phyloP scores from a whole-genome alignment of 2,888 invertebrate species.

The Rhaphigaster nebulosa region DNA sequence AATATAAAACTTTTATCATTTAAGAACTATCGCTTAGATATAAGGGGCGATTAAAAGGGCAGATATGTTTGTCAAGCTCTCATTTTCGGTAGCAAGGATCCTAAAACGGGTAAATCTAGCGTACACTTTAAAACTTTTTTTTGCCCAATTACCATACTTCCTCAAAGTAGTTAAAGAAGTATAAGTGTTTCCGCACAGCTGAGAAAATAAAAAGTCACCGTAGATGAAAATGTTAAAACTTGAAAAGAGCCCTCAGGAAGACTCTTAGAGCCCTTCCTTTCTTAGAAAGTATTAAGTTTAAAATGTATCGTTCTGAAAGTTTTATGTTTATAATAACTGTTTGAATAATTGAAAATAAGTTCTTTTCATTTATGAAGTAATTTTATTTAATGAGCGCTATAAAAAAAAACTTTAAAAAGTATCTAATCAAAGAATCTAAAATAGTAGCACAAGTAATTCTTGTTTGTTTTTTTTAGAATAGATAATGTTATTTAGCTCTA shows the following conservation, averaged over 20 bases:
- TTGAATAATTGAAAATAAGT: background rate
- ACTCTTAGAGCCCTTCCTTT: background rate
- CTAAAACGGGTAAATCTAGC: too few species aligned
- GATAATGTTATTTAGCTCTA: too few species aligned
- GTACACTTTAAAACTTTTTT: background rate
- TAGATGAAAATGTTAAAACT: background rate
- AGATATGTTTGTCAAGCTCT: too few species aligned
- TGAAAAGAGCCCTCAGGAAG: background rate
- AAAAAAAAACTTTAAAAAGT: too few species aligned
- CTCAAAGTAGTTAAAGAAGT: background rate
- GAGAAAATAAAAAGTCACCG: background rate
- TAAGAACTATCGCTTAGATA: too few species aligned
- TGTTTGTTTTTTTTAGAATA: too few species aligned
- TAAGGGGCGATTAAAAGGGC: too few species aligned
- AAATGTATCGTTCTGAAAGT: background rate
- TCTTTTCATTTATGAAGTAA: background rate
- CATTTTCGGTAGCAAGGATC: too few species aligned
- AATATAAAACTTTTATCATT: too few species aligned
- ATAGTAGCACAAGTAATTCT: too few species aligned
- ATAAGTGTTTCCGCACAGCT: background rate
- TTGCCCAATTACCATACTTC: background rate
- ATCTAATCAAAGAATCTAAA: too few species aligned
- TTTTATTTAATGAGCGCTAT: background rate
- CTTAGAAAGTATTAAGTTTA: background rate
- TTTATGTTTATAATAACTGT: background rate